A percentile compares a stretch with the other conserved stretches of the same genome.
These are phyloP conservation scores for Bubalus kerabau DNA, from an alignment of 2,113 vertebrate species.

Conservation along the genomic window DNA sequence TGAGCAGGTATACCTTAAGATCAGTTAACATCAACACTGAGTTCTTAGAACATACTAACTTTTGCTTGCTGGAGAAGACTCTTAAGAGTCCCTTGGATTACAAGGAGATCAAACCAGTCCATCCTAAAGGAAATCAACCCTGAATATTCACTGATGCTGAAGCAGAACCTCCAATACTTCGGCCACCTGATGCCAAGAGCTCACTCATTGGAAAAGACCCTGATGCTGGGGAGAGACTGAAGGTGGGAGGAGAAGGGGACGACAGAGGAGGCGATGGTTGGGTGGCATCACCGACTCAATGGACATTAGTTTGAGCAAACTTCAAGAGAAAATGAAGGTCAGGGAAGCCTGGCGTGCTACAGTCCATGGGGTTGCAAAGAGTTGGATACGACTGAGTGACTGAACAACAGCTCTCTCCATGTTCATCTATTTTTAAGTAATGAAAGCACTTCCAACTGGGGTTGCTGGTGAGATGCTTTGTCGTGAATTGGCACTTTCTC, in stretches of 20 bases:
- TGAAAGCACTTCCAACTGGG: background rate
- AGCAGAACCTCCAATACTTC: background rate
- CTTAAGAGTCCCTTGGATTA: background rate
- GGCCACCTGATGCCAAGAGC: background rate
- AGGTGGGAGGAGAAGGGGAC: background rate
- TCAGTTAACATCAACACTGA: background rate
- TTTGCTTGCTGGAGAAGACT: background rate
- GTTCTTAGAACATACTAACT: background rate
- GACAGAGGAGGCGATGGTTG: background rate
- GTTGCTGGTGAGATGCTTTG: fast-evolving
- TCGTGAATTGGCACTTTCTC: background rate
- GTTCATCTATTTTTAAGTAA: background rate
- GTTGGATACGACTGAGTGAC: background rate
- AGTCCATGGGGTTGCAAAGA: background rate
- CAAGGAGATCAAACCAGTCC: background rate
- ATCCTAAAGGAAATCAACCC: background rate
- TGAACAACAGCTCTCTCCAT: background rate
- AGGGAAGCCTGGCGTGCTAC: background rate
- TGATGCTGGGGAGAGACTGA: background rate
- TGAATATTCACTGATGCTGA: background rate
- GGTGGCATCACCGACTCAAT: background rate
- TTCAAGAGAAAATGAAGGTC: background rate
- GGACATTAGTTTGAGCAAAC: background rate
- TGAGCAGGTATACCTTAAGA: background rate
- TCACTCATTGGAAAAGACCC: background rate